Base-by-base conservation (phyloP, 1,140 invertebrate species). In the Schlechtendalia chinensis region DNA sequence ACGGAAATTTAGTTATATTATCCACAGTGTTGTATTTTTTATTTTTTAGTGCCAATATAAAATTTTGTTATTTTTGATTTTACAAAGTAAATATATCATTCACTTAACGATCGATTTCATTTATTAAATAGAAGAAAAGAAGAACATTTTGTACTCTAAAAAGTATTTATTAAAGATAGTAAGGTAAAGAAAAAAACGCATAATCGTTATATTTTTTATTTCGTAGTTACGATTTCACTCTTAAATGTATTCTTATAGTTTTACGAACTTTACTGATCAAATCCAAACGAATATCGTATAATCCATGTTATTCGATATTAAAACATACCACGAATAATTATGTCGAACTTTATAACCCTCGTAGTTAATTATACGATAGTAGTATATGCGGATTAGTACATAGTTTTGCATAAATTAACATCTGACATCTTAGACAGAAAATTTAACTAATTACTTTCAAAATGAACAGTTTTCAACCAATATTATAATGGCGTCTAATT, bases 361-460 rank as follows among this genome's bases (percentile, higher is more conserved):
- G 5, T 69, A 27, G 17, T 69, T 24, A 69, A 24, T 69, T 69
- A 69, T 27, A 27, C 14, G 6, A 50, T 69, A 12, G 16, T 50
- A 11, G 22, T 69, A 39, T 27, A 69, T 27, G 19, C 53, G 39
- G 22, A 27, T 50, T 69, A 27, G 16, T 50, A 69, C 6, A 17
- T 50, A 69, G 22, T 69, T 69, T 24, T 27, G 22, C 22, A 50
- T 69, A 50, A 50, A 27, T 27, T 24, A 50, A 69, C 45, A 27
- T 50, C 50, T 69, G 19, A 50, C 24, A 10, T 39, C 8, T 39
- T 27, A 27, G 39, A 69, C 67, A 27, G 39, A 69, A 69, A 47
- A 69, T 22, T 69, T 69, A 50, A 17, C 22, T 50, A 69, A 69
- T 69, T 69, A 50, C 22, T 69, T 50, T 69, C 6, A 17, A 69